Percentiles rank a stretch among this genome's conserved stretches.
Evolutionary conservation across 2,888 invertebrate species (phyloP).

Genomic region (Nephrocerus scutellatus): DNA sequence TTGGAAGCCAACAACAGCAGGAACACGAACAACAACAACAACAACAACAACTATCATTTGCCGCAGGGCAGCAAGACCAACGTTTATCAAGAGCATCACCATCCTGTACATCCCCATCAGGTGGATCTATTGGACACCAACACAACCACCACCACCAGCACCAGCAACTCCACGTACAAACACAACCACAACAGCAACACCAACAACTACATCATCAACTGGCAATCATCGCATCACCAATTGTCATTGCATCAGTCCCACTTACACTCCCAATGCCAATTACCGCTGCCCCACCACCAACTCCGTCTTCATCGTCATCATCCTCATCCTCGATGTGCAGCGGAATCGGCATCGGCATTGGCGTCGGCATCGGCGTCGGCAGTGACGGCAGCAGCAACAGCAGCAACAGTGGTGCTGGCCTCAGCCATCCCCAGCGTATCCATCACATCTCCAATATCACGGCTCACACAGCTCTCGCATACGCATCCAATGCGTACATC

Average conservation of each 20-base stretch:
- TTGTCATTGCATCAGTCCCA: constrained; percentile 28
- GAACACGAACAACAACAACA: constrained; percentile 27
- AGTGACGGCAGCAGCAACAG: constrained; percentile 28
- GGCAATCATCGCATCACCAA: constrained; percentile 36
- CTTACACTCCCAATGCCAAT: constrained; percentile 6
- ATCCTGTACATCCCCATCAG: constrained; percentile 36
- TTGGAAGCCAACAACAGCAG: constrained; percentile 33
- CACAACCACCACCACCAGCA: constrained; percentile 22
- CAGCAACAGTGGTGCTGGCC: constrained; percentile 27
- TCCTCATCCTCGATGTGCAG: constrained; percentile 21
- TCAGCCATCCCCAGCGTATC: too few relatives aligned
- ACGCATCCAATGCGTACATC: constrained; percentile 50
- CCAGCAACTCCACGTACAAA: constrained; percentile 23
- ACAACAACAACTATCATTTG: constrained; percentile 26
- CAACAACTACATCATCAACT: constrained; percentile 31
- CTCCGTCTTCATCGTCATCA: constrained; percentile 23
- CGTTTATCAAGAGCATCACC: constrained; percentile 35
- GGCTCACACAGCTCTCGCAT: constrained; percentile 46
- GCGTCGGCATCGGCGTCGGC: constrained; percentile 22
- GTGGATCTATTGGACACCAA: constrained; percentile 24
- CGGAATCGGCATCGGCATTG: constrained; percentile 21
- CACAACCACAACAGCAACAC: constrained; percentile 15
- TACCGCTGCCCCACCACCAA: constrained; percentile 23
- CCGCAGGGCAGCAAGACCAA: constrained; percentile 34
- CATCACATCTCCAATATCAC: constrained; percentile 48